Evolutionary conservation across 2,888 invertebrate genomes (phyloP).

Genomic region (Ectemnius continuus): DNA sequence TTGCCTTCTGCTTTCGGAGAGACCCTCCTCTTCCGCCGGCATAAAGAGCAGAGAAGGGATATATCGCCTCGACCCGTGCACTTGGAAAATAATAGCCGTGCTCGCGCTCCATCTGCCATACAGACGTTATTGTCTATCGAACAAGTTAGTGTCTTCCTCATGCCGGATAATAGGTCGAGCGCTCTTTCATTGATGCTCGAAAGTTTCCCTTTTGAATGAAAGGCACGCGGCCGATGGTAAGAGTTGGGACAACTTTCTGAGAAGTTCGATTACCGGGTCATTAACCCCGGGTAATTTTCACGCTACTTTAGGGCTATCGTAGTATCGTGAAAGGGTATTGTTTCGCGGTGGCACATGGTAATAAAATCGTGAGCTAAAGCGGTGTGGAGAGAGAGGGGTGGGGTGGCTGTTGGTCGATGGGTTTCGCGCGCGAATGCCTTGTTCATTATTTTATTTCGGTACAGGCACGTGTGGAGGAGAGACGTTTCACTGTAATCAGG

Average conservation of each 20-base stretch:
- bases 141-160: too few relatives aligned
- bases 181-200: too few relatives aligned
- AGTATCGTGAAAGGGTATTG: slow-evolving; percentile 24
- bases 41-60: not conserved
- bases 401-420: not conserved
- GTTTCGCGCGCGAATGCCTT: slow-evolving; percentile 16
- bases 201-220: too few relatives aligned
- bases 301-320: not conserved
- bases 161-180: too few relatives aligned
- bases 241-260: too few relatives aligned
- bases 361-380: slow-evolving; percentile 51
- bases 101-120: slow-evolving; percentile 9
- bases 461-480: slow-evolving; percentile 57
- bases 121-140: not conserved
- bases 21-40: not conserved
- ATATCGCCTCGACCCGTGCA: not conserved
- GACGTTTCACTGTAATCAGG: slow-evolving; percentile 54
- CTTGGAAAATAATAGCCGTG: slow-evolving; percentile 3
- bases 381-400: slow-evolving; percentile 20
- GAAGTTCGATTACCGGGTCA: too few relatives aligned
- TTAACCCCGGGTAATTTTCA: slow-evolving; percentile 1
- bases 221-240: too few relatives aligned
- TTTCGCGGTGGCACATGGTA: slow-evolving; percentile 54
- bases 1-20: not conserved
- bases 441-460: slow-evolving; percentile 55